Evolutionary conservation across 1,140 invertebrate genomes (phyloP), one percentile per base, ranked within the genome.

Genomic region (Teleogryllus occipitalis): DNA sequence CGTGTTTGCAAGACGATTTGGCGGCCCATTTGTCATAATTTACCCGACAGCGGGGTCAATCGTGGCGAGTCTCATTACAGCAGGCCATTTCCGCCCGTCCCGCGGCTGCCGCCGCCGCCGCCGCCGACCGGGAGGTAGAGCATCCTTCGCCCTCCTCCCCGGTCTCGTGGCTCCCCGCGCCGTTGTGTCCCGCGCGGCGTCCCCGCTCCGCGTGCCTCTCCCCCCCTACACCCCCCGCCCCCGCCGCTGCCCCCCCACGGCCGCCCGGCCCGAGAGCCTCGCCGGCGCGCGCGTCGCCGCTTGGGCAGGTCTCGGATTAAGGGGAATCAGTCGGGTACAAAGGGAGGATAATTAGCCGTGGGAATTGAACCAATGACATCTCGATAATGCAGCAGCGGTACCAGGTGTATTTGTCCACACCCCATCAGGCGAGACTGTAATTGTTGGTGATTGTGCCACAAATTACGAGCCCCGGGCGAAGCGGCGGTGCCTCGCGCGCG

Each of bases 341-440:
- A 65, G 54, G 54, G 54, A 65, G 18, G 54, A 65, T 65, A 65
- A 65, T 65, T 65, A 65, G 54, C 54, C 18, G 54, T 65, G 54
- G 54, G 54, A 65, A 65, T 65, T 65, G 54, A 65, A 65, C 54
- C 54, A 65, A 65, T 65, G 54, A 65, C 54, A 65, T 65, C 54
- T 18, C 54, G 54, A 65, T 65, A 65, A 65, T 65, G 54, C 54
- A 65, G 54, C 54, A 14, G 54, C 54, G 10, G 54, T 3, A 14
- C 54, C 54, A 65, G 54, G 54, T 65, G 54, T 65, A 65, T 65
- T 65, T 65, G 54, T 65, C 54, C 54, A 65, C 54, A 65, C 54
- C 54, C 54, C 54, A 65, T 65, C 54, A 10, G 10, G 54, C 54
- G 54, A 65, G 10, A 65, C 18, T 65, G 54, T 65, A 65, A 65